Base-by-base conservation (phyloP, 2,888 invertebrate species). In the Microplitis deprimator region DNA sequence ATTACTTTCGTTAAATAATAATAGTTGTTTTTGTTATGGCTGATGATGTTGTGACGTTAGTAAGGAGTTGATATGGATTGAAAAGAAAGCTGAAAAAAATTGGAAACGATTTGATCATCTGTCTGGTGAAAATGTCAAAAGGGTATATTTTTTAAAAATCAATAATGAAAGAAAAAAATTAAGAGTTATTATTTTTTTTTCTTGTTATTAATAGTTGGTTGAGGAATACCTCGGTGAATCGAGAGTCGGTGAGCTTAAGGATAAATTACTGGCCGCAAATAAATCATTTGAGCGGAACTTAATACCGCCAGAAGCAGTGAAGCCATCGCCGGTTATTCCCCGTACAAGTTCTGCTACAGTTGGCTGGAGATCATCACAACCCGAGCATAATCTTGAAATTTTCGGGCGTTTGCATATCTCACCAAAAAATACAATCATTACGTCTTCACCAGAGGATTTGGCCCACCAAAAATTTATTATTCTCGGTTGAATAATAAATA, bases 391-490 rank as follows among this genome's bases (percentile, higher is more conserved):
- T 75, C 84, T 92, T 70, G 91, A 92, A 83, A 87, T 88, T 79
- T 86, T 89, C 17, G 91, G 91, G 4, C 88, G 88, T 0, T 81
- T 91, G 64, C 90, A 91, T 81, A 83, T 90, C 60, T 91, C 91
- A 75, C 91, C 91, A 8, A 88, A 86, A 78, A 82, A 82, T 29
- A 91, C 90, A 6, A 87, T 91, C 17, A 86, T 88, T 40, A 82
- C 85, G 6, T 17, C 82, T 13, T 69, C 80, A 74, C 76, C 82
- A 10, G 81, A 76, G 0, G 83, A 85, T 75, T 84, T 85, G 77
- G 70, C 77, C 1, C 64, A 83, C 20, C 88, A 88, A 70, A 85
- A 77, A 65, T 86, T 86, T 76, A 87, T 88, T 39, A 84, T 82
- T 73, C 84, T 88, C 6, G 88, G 87, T 79, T 82, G 40, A 81